Evolutionary conservation across 2,797 vertebrate genomes (phyloP), one percentile per base, ranked within the genome.

Genomic region (Microctenopoma steveboyesi): DNA sequence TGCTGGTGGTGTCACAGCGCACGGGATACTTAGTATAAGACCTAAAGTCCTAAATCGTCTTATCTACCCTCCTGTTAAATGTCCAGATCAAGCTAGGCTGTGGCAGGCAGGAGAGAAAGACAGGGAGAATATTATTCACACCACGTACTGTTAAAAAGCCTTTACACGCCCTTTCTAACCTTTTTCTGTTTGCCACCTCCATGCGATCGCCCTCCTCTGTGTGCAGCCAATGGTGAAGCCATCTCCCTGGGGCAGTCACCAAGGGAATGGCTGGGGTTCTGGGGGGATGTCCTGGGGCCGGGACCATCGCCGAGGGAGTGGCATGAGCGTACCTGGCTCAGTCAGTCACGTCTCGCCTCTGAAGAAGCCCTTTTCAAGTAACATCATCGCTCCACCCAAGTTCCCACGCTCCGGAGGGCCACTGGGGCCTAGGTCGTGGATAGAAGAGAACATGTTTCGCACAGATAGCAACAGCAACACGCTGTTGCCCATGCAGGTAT

Each of bases 391-490:
- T 73, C 97, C 98, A 10, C 97, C 97, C 67, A 98, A 98, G 93
- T 98, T 97, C 86, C 96, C 96, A 63, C 97, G 98, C 65, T 95
- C 96, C 0, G 94, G 91, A 43, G 95, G 95, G 40, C 95, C 96
- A 0, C 90, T 96, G 89, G 95, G 95, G 78, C 97, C 96, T 49
- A 98, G 98, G 88, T 95, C 96, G 55, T 99, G 97, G 98, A 94
- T 96, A 15, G 98, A 98, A 90, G 98, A 99, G 91, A 98, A 97
- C 71, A 94, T 96, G 91, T 98, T 98, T 90, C 95, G 96, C 92
- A 96, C 96, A 28, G 97, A 98, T 93, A 95, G 93, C 94, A 99
- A 98, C 95, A 97, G 97, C 95, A 99, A 99, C 90, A 94, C 96
- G 64, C 93, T 98, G 84, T 92, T 98, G 93, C 97, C 98, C 72